Percentiles rank a stretch among this genome's conserved stretches.
Conservation (phyloP, 2,888 invertebrate genomes). For the Diabrotica balteata region DNA sequence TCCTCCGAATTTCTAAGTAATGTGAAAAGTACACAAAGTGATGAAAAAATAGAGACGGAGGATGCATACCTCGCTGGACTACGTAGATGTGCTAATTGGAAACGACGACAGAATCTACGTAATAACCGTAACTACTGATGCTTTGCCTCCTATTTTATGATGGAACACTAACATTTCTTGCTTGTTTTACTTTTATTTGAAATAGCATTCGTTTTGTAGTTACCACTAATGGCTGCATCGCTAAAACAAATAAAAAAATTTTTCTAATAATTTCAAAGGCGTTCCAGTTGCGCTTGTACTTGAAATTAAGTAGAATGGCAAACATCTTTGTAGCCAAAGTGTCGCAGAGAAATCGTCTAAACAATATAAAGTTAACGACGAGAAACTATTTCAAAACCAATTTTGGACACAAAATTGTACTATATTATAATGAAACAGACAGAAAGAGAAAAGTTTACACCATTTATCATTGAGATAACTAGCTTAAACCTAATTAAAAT, state of each 20-base stretch:
- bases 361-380: neutral
- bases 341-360: neutral
- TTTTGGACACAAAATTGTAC: too few relatives aligned
- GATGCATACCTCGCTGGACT: conserved; percentile 54
- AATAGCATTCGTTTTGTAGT: conserved; percentile 24
- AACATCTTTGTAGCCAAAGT: conserved; percentile 1
- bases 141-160: conserved; percentile 39
- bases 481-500: too few relatives aligned
- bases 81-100: conserved; percentile 54
- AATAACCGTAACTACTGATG: conserved; percentile 49
- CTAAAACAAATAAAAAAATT: conserved; percentile 9
- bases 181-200: conserved; percentile 36
- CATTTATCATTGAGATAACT: too few relatives aligned
- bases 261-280: conserved; percentile 15
- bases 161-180: conserved; percentile 37
- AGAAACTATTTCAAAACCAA: too few relatives aligned
- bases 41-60: conserved; percentile 50
- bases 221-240: conserved; percentile 23
- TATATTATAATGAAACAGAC: too few relatives aligned
- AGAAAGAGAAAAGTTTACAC: too few relatives aligned
- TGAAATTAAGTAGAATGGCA: conserved; percentile 12
- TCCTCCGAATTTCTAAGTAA: conserved; percentile 57
- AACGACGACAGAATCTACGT: conserved; percentile 52
- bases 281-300: conserved; percentile 11
- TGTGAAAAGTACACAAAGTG: conserved; percentile 56